A percentile compares a stretch with the other conserved stretches of the same genome.
These are phyloP conservation scores for Drosophila gaucha DNA, from an alignment of 2,888 invertebrate genomes.

Conservation along the genomic window DNA sequence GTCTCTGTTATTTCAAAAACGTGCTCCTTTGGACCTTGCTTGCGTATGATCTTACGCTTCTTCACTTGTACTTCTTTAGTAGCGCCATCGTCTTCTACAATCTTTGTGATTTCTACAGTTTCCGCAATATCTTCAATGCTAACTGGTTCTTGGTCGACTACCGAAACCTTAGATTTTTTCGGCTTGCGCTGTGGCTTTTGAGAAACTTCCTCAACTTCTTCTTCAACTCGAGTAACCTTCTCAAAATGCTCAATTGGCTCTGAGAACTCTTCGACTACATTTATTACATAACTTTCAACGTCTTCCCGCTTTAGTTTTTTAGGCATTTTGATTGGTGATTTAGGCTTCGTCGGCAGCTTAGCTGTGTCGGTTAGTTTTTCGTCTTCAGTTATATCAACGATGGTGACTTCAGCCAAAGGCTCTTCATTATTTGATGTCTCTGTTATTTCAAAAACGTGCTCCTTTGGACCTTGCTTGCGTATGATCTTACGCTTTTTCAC, in stretches of 20 bases:
- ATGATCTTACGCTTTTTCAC: constrained; percentile 84
- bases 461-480: constrained; percentile 83
- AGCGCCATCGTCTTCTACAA: constrained; percentile 79
- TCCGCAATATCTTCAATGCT: constrained; percentile 61
- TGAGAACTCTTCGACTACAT: constrained; percentile 63
- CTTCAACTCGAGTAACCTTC: constrained; percentile 11
- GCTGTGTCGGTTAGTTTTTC: constrained; percentile 37
- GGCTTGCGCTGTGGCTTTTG: too few relatives aligned
- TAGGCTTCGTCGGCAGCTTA: constrained; percentile 16
- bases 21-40: constrained; percentile 83
- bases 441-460: constrained; percentile 84
- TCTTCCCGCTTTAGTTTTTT: constrained; percentile 66
- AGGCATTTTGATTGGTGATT: constrained; percentile 52
- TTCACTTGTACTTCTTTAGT: constrained; percentile 83
- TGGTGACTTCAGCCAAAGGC: constrained; percentile 81
- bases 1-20: constrained; percentile 84
- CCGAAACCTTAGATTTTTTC: constrained; percentile 85
- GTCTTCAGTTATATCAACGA: constrained; percentile 57
- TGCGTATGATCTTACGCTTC: constrained; percentile 84
- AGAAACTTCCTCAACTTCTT: neutral
- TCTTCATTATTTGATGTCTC: constrained; percentile 84
- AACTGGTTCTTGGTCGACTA: constrained; percentile 77
- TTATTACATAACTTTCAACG: constrained; percentile 65
- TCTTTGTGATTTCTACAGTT: constrained; percentile 69
- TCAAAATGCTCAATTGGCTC: constrained; percentile 15